Evolutionary conservation across 2,797 vertebrate species (phyloP).

Genomic region (Ciconia nigra): DNA sequence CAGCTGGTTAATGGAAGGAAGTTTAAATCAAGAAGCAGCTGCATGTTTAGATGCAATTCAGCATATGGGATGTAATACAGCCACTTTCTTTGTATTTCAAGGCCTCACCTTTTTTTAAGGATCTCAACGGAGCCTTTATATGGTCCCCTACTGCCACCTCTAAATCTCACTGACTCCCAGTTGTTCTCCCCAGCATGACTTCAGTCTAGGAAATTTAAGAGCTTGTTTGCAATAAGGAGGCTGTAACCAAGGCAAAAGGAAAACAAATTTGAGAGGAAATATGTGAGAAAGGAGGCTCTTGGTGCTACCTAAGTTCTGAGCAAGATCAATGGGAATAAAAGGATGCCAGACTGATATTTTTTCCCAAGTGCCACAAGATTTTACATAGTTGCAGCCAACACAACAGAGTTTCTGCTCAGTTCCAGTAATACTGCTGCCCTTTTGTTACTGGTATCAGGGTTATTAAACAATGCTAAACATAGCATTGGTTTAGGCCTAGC

Average conservation of each 20-base stretch:
- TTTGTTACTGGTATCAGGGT: background rate
- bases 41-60: background rate
- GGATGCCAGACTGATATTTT: background rate
- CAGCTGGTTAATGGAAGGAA: background rate
- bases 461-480: background rate
- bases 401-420: background rate
- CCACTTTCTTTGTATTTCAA: background rate
- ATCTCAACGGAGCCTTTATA: background rate
- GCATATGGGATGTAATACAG: background rate
- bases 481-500: background rate
- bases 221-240: background rate
- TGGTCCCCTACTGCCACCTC: background rate
- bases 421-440: background rate
- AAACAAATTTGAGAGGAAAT: background rate
- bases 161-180: background rate
- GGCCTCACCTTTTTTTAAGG: background rate
- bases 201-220: background rate
- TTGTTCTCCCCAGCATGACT: background rate
- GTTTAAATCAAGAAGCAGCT: background rate
- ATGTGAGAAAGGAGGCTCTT: rapidly evolving
- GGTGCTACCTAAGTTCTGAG: background rate
- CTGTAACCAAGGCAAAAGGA: background rate
- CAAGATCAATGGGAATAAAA: background rate
- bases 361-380: background rate
- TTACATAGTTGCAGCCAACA: background rate